phyloP scores from a whole-genome alignment of 35 echinoderm and acorn worm genomes.

The Patiria miniata region DNA sequence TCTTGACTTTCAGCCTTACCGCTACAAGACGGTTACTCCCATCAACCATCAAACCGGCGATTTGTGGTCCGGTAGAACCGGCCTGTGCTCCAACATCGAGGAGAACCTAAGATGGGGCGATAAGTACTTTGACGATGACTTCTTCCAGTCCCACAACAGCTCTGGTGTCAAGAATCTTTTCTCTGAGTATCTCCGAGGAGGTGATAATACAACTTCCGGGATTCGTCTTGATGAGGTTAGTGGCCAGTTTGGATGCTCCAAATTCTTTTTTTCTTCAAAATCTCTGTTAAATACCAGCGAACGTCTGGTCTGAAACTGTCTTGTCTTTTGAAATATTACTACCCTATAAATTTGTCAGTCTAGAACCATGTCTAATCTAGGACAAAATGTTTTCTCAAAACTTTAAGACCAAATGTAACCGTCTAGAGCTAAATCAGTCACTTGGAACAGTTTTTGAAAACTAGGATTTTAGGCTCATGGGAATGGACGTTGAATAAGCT shows the following conservation, averaged over 20 bases:
- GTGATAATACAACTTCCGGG: slow-evolving; percentile 29
- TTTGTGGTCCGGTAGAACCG: slow-evolving; percentile 46
- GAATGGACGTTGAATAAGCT: too few relatives aligned
- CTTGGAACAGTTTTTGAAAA: too few relatives aligned
- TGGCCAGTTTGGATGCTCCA: not conserved
- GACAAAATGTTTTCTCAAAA: too few relatives aligned
- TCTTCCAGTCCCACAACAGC: slow-evolving; percentile 40
- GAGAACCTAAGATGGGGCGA: slow-evolving; percentile 28
- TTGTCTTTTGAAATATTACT: not conserved
- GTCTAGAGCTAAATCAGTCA: too few relatives aligned
- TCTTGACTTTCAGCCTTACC: slow-evolving; percentile 77
- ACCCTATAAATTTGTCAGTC: too few relatives aligned
- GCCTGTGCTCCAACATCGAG: slow-evolving; percentile 65
- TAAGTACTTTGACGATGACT: slow-evolving; percentile 69
- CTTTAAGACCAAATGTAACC: too few relatives aligned
- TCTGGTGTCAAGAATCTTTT: slow-evolving; percentile 60
- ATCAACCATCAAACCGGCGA: slow-evolving; percentile 30
- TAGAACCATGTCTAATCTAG: too few relatives aligned
- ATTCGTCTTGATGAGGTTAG: slow-evolving; percentile 39
- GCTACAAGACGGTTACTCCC: not conserved
- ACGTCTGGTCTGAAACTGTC: not conserved
- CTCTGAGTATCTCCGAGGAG: slow-evolving; percentile 43
- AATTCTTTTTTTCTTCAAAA: not conserved
- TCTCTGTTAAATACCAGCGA: not conserved
- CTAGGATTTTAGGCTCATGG: too few relatives aligned